Base-by-base conservation (phyloP, 2,113 vertebrate genomes). In the Osmerus mordax region DNA sequence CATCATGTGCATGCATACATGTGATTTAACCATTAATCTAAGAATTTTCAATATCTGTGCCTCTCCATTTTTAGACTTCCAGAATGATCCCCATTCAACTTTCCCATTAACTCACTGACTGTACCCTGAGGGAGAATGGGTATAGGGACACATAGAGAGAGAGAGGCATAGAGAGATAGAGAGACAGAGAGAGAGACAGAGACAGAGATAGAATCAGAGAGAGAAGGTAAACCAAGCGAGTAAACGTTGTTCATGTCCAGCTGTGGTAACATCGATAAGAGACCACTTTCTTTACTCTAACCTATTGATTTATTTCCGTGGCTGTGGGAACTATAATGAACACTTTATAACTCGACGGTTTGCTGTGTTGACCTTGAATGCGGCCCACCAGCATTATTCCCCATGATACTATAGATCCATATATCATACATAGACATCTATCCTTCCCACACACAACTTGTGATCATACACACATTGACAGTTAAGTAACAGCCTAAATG, bases 271-370 rank as follows among this genome's bases (percentile, higher is more conserved):
- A 69, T 69, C 60, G 59, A 71, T 63, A 28, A 28, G 47, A 13
- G 58, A 60, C 19, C 58, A 60, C 58, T 29, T 15, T n/a, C 32
- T 64, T 36, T 7, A 28, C 41, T 52, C 47, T 72, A 54, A 51
- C 66, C 65, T 18, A 73, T 69, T 61, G 65, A 73, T 56, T 72
- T 21, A 47, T 69, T 54, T 53, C 51, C 41, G 53, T 59, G 59
- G 71, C 76, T 32, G 53, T 58, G 67, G 53, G 65, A 23, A 59
- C 29, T 70, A 56, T 65, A 14, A 56, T 29, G 55, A 70, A 60
- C 58, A 69, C 59, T 63, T 67, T 69, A 68, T 54, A 67, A 65
- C 52, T 52, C 52, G 53, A 51, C 61, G 41, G 62, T 63, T 41
- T 68, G 15, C 29, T 69, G 14, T 64, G 32, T 25, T 63, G 59